Conservation (phyloP, 2,113 vertebrate genomes). For the Chloropsis hardwickii region DNA sequence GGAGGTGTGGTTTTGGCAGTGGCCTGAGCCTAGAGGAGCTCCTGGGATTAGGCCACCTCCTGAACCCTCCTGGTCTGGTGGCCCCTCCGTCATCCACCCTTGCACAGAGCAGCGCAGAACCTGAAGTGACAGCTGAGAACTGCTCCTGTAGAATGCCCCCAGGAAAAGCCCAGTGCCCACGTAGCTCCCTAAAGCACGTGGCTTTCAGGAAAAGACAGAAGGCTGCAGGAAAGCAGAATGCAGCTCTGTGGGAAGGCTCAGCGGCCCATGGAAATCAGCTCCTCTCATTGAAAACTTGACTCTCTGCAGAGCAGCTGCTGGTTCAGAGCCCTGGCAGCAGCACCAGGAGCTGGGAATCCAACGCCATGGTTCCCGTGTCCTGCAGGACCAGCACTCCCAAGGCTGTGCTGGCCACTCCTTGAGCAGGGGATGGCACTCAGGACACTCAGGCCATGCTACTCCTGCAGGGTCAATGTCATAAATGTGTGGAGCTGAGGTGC, state of each 20-base stretch:
- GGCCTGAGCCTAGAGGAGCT: background rate
- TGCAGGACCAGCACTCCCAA: rapidly evolving
- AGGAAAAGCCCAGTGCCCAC: background rate
- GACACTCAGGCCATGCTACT: background rate
- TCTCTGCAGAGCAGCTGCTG: background rate
- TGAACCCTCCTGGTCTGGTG: background rate
- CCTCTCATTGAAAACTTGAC: background rate
- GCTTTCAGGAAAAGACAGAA: conserved; percentile 34
- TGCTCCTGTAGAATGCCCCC: background rate
- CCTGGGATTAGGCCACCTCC: background rate
- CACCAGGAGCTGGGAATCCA: background rate
- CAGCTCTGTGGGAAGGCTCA: conserved; percentile 48
- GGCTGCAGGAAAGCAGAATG: conserved; percentile 38
- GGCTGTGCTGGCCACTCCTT: background rate
- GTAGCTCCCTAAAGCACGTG: background rate
- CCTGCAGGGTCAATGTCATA: background rate
- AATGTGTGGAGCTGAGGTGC: background rate
- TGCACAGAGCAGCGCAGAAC: background rate
- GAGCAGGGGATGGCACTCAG: background rate
- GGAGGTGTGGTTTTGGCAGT: background rate
- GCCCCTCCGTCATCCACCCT: rapidly evolving
- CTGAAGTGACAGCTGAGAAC: background rate
- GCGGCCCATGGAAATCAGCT: conserved; percentile 3
- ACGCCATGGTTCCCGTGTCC: background rate
- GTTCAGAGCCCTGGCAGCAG: background rate